Evolutionary conservation across 2,797 vertebrate species (phyloP), one percentile per base, ranked within the genome.

Genomic region (Pangasius djambal): DNA sequence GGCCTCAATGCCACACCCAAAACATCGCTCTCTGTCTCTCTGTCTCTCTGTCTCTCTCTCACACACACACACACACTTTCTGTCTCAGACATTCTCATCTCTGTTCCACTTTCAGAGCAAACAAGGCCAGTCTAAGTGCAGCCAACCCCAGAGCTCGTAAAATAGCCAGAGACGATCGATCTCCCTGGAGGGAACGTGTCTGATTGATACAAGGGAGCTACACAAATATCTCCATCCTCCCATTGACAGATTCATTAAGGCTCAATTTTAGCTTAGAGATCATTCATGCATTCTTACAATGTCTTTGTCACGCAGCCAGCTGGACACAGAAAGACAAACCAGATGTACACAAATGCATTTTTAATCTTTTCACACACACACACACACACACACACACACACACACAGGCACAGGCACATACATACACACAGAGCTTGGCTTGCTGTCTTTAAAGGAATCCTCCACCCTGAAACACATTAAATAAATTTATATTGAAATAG

Each of bases 91-190:
- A 34, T 57, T 55, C 81, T 65, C 25, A 34, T 84, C 37, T 65
- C 84, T 16, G 18, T 84, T 77, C 40, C 48, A 57, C 78, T 91
- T 90, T 91, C 81, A 48, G 92, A 61, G 91, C 81, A 90, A 69
- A 78, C 85, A 88, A 89, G 86, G 82, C 59, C 65, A 72, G 81
- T 88, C 90, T 92, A 93, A 92, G 92, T 82, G 82, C 83, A 50
- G 86, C 86, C 82, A 88, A 93, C 89, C 87, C 50, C 70, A 63
- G 85, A 50, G 89, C 89, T 91, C 93, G 89, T 93, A 93, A 89
- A 93, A 93, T 92, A 94, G 82, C 70, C 6, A n/a, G 89, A 89
- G 91, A 91, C 86, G 90, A 93, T 94, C 92, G 84, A 92, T 92
- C 90, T 86, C 91, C 88, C 91, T 72, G 15, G 65, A 88, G 87